These are phyloP conservation scores for Euglossa dilemma DNA, from an alignment of 1,140 invertebrate genomes.

Conservation along the genomic window DNA sequence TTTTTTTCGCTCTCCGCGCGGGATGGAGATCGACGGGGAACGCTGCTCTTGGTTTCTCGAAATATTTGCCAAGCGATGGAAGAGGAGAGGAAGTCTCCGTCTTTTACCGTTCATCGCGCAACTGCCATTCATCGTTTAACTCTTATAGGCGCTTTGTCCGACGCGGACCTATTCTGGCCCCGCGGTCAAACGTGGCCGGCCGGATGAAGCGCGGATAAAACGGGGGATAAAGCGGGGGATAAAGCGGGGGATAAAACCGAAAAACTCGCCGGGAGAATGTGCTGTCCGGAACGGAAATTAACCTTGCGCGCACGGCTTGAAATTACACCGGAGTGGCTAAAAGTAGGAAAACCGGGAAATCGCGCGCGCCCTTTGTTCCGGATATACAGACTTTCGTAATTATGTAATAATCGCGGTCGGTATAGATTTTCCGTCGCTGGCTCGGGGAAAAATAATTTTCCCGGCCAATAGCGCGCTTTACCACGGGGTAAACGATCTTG, in stretches of 20 bases:
- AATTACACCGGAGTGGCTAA: background rate
- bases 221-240: too few relatives aligned
- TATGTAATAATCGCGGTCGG: background rate
- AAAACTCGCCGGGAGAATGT: background rate
- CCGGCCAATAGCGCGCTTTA: slow-evolving; percentile 23
- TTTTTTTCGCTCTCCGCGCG: slow-evolving; percentile 12
- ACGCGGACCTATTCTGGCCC: background rate
- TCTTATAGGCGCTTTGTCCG: background rate
- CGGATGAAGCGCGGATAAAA: too few relatives aligned
- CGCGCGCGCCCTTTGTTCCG: background rate
- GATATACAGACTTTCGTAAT: slow-evolving; percentile 8
- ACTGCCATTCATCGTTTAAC: slow-evolving; percentile 30
- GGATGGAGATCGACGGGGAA: slow-evolving; percentile 50
- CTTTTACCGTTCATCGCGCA: background rate
- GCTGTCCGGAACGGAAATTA: background rate
- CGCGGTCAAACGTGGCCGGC: background rate
- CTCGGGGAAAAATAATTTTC: slow-evolving; percentile 1
- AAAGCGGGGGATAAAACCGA: too few relatives aligned
- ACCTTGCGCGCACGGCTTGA: background rate
- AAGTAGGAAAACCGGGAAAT: background rate
- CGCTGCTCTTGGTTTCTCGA: slow-evolving; percentile 26
- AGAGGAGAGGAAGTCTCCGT: background rate
- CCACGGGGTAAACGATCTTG: slow-evolving; percentile 17
- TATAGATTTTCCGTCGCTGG: slow-evolving; percentile 7
- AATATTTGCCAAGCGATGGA: slow-evolving; percentile 15